Conservation (phyloP, 2,888 invertebrate species). For the Eupithecia insigniata region DNA sequence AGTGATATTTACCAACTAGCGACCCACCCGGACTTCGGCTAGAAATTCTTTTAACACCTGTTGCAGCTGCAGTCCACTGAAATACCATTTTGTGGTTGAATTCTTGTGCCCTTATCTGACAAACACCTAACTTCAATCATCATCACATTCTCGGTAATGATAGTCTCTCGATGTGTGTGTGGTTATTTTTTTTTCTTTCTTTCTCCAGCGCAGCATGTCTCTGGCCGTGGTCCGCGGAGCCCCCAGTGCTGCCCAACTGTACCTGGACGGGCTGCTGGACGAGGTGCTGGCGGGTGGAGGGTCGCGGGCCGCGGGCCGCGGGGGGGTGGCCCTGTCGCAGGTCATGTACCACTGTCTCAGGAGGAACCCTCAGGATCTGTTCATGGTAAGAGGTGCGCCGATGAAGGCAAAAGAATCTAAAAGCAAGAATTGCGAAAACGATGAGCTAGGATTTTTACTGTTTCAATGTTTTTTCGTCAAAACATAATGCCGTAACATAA, state of each 20-base stretch:
- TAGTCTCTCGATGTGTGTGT: too few relatives aligned
- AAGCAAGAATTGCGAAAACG: background rate
- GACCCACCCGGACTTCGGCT: too few relatives aligned
- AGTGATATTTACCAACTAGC: too few relatives aligned
- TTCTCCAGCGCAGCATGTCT: background rate
- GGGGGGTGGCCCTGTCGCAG: conserved; percentile 2
- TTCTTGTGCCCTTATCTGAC: too few relatives aligned
- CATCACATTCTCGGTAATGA: too few relatives aligned
- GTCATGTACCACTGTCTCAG: conserved; percentile 3
- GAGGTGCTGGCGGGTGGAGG: conserved; percentile 4
- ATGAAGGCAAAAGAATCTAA: background rate
- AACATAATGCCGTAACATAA: background rate
- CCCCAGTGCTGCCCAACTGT: background rate
- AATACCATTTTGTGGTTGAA: too few relatives aligned
- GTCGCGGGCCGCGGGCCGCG: background rate
- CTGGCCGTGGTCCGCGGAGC: background rate
- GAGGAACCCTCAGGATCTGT: conserved; percentile 6
- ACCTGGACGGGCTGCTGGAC: conserved; percentile 4
- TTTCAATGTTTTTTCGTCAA: too few relatives aligned
- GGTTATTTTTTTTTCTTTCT: too few relatives aligned
- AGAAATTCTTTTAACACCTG: too few relatives aligned
- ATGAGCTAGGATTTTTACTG: too few relatives aligned
- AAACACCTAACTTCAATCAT: too few relatives aligned
- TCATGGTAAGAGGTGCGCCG: conserved; percentile 3
- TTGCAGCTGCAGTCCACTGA: too few relatives aligned